Conservation (phyloP, 2,113 vertebrate genomes). For the Lepisosteus oculatus region DNA sequence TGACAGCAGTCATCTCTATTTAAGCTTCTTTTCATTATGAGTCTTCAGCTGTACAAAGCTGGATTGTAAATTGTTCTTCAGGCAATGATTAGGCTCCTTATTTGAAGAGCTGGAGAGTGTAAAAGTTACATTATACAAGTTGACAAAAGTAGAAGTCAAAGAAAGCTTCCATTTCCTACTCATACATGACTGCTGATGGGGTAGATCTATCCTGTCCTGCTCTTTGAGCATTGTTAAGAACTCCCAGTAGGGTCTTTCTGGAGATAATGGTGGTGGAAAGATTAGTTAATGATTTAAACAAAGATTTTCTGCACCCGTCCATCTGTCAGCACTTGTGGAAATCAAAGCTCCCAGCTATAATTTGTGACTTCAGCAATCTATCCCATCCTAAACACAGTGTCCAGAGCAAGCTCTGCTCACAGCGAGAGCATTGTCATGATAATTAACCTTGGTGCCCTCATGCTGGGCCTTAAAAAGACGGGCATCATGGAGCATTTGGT, state of each 20-base stretch:
- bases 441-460: conserved; percentile 69
- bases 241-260: conserved; percentile 46
- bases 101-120: conserved; percentile 54
- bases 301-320: conserved; percentile 60
- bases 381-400: conserved; percentile 57
- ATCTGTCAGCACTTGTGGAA: conserved; percentile 64
- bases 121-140: conserved; percentile 48
- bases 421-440: conserved; percentile 72
- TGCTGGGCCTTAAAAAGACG: conserved; percentile 63
- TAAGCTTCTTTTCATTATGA: background rate
- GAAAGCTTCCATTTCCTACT: conserved; percentile 17
- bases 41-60: conserved; percentile 42
- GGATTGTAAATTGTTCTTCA: conserved; percentile 49
- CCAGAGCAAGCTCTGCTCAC: conserved; percentile 52
- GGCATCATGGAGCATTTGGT: conserved; percentile 62
- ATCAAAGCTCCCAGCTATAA: conserved; percentile 60
- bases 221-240: conserved; percentile 37
- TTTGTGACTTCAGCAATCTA: conserved; percentile 56
- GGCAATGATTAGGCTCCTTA: conserved; percentile 57
- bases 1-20: background rate
- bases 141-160: conserved; percentile 45
- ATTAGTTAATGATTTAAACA: conserved; percentile 73
- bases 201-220: conserved; percentile 18
- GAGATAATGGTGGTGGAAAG: conserved; percentile 58
- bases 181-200: conserved; percentile 7